Conservation (phyloP, 37 sponge, comb jelly and placozoan species). For the Lycopodina hypogea region DNA sequence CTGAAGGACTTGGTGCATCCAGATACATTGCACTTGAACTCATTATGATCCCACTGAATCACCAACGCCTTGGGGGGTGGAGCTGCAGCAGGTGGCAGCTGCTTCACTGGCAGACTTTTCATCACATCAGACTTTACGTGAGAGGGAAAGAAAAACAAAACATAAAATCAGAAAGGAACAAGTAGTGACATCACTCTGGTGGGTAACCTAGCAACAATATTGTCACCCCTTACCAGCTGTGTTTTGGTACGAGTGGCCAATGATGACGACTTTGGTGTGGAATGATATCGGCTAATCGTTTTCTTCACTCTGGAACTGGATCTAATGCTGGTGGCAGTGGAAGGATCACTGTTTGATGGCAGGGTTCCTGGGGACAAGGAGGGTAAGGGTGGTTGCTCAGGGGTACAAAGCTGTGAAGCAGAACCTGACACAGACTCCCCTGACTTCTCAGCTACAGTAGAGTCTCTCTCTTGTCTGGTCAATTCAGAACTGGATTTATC, state of each 20-base stretch:
- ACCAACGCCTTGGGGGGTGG: constrained; percentile 65
- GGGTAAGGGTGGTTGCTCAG: background rate
- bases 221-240: background rate
- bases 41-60: constrained; percentile 74
- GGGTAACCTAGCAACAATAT: background rate
- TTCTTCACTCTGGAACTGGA: background rate
- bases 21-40: constrained; percentile 60
- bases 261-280: constrained; percentile 1
- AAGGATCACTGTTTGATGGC: background rate
- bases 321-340: background rate
- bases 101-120: constrained; percentile 6
- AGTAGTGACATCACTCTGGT: background rate
- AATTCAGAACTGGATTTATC: background rate
- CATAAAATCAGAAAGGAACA: too few species aligned
- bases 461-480: background rate
- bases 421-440: too few species aligned
- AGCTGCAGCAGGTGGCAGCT: background rate
- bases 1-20: constrained; percentile 81
- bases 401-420: too few species aligned
- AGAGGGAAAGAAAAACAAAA: background rate
- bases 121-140: background rate
- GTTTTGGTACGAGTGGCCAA: constrained; percentile 23
- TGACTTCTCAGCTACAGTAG: too few species aligned
- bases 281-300: background rate
- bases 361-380: background rate